Conservation (phyloP, 1,140 invertebrate genomes). For the Hyles euphorbiae region DNA sequence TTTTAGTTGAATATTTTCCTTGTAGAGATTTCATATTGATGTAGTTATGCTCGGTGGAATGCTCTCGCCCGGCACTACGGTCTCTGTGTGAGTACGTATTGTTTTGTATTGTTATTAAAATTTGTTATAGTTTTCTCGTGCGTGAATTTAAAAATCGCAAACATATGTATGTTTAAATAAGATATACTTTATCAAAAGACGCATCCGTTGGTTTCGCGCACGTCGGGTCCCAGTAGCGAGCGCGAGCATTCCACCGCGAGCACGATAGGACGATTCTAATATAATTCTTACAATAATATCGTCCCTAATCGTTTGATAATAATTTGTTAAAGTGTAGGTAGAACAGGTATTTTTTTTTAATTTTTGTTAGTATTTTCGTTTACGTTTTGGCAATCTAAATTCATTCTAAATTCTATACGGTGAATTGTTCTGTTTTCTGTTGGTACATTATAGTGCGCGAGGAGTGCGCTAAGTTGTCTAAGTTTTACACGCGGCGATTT, state of each 20-base stretch:
- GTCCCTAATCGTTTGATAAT: constrained; percentile 62
- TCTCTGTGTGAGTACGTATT: not conserved
- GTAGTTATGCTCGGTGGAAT: constrained; percentile 53
- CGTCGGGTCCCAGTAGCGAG: not conserved
- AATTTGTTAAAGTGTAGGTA: constrained; percentile 63
- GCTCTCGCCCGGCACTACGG: constrained; percentile 31
- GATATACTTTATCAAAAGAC: not conserved
- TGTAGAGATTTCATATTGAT: constrained; percentile 68
- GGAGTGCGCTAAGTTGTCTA: constrained; percentile 3
- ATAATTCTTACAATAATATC: constrained; percentile 75
- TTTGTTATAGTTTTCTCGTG: not conserved
- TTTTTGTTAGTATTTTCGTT: constrained; percentile 61
- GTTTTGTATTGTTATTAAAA: not conserved
- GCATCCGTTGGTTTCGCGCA: too few species aligned
- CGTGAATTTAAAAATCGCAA: too few species aligned
- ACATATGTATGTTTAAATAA: not conserved
- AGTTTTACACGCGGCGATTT: constrained; percentile 60
- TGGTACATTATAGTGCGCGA: constrained; percentile 29
- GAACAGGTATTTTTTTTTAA: constrained; percentile 45
- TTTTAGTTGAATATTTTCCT: constrained; percentile 70
- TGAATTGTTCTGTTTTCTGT: constrained; percentile 54
- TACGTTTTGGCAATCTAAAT: constrained; percentile 49
- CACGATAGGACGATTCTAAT: constrained; percentile 68
- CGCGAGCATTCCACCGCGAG: constrained; percentile 50
- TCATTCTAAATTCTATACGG: constrained; percentile 51